Conservation (phyloP, 2,888 invertebrate genomes). For the Tachystola acroxantha region DNA sequence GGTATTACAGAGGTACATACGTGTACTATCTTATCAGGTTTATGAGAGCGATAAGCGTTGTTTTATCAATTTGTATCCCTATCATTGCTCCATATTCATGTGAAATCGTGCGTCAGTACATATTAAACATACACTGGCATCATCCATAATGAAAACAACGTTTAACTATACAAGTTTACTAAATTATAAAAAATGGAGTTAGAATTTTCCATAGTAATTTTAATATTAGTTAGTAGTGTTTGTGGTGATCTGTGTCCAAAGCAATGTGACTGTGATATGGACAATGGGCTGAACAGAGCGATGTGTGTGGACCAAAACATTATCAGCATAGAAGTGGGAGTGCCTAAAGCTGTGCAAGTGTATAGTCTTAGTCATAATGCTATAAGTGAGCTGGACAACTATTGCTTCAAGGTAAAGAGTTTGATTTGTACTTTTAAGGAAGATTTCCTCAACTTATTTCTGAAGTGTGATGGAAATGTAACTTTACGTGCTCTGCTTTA, state of each 20-base stretch:
- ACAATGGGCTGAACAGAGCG: constrained; percentile 68
- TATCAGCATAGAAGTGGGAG: constrained; percentile 76
- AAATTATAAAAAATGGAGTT: constrained; percentile 45
- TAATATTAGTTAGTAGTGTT: constrained; percentile 18
- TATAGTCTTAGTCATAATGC: constrained; percentile 80
- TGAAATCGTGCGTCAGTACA: constrained; percentile 38
- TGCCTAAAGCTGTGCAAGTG: constrained; percentile 77
- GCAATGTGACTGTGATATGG: constrained; percentile 75
- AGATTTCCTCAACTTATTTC: too few species aligned
- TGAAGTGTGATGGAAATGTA: too few species aligned
- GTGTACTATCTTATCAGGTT: constrained; percentile 47
- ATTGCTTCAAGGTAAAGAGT: constrained; percentile 79
- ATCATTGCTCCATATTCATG: constrained; percentile 50
- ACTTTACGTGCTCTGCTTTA: too few species aligned
- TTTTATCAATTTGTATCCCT: constrained; percentile 46
- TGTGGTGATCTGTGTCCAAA: constrained; percentile 61
- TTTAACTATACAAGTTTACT: constrained; percentile 17
- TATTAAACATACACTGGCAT: constrained; percentile 21
- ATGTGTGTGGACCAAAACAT: constrained; percentile 77
- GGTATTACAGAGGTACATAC: too few species aligned
- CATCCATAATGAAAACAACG: constrained; percentile 44
- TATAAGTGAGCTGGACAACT: constrained; percentile 79
- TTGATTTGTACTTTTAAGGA: too few species aligned
- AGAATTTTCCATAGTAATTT: constrained; percentile 26
- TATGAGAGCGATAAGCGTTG: constrained; percentile 41